phyloP scores from a whole-genome alignment of 2,888 invertebrate genomes.

The Pelosia muscerda region DNA sequence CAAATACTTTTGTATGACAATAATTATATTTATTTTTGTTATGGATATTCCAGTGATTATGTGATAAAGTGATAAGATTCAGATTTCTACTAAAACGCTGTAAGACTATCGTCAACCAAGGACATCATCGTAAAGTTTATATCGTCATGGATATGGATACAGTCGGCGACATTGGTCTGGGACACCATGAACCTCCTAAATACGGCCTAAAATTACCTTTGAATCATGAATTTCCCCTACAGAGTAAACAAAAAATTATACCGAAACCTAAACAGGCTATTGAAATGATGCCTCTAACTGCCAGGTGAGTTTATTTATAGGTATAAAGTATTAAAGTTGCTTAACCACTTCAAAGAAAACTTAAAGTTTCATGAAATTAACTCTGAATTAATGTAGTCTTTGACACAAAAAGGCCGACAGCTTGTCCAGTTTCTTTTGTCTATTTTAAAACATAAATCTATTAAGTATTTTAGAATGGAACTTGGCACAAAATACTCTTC shows the following conservation, averaged over 20 bases:
- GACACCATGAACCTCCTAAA: conserved; percentile 82
- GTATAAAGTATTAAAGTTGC: not conserved
- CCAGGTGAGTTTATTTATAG: conserved; percentile 85
- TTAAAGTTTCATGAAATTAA: not conserved
- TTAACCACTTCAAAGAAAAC: not conserved
- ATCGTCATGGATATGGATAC: conserved; percentile 57
- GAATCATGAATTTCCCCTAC: conserved; percentile 91
- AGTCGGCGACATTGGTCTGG: conserved; percentile 48
- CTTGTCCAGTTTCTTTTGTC: not conserved
- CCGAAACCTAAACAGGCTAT: conserved; percentile 90
- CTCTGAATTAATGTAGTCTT: too few species aligned
- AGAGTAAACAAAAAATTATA: conserved; percentile 89
- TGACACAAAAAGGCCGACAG: too few species aligned
- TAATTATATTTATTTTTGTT: not conserved
- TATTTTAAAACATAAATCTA: not conserved
- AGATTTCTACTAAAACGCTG: not conserved
- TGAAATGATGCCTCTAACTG: conserved; percentile 89
- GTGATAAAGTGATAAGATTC: conserved; percentile 1
- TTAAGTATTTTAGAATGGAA: not conserved
- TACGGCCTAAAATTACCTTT: conserved; percentile 91
- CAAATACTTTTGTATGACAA: not conserved
- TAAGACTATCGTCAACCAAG: not conserved
- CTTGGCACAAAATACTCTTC: not conserved
- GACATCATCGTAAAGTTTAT: conserved; percentile 15
- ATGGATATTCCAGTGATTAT: conserved; percentile 4